Percentiles rank a stretch among this genome's conserved stretches.
Evolutionary conservation across 2,888 invertebrate species (phyloP).

Genomic region (Philaethria dido): DNA sequence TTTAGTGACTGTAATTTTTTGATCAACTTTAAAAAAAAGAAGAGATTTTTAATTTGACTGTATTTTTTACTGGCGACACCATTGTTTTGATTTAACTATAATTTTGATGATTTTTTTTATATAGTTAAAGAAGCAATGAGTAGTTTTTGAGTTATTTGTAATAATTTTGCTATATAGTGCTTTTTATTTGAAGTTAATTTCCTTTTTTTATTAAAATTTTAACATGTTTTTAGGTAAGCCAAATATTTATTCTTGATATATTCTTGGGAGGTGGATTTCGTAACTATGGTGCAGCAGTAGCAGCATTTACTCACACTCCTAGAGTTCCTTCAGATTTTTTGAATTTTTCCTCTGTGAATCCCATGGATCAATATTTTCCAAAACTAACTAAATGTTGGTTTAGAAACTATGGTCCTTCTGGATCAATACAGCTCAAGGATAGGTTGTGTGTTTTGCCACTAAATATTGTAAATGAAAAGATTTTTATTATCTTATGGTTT

Average conservation of each 20-base stretch:
- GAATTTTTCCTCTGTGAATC: slow-evolving; percentile 67
- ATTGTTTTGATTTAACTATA: too few relatives aligned
- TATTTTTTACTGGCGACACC: too few relatives aligned
- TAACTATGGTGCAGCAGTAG: slow-evolving; percentile 83
- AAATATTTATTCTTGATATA: slow-evolving; percentile 87
- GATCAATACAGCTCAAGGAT: slow-evolving; percentile 82
- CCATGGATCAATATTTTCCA: slow-evolving; percentile 88
- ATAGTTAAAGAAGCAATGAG: too few relatives aligned
- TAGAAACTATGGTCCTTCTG: slow-evolving; percentile 84
- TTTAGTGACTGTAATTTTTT: too few relatives aligned
- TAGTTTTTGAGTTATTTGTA: too few relatives aligned
- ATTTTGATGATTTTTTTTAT: too few relatives aligned
- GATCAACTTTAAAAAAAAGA: too few relatives aligned
- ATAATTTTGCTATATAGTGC: too few relatives aligned
- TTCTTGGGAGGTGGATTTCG: slow-evolving; percentile 86
- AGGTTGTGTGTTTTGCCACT: slow-evolving; percentile 89
- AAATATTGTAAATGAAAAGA: slow-evolving; percentile 91
- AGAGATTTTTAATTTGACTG: too few relatives aligned
- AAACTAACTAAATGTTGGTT: slow-evolving; percentile 87
- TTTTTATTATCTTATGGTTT: slow-evolving; percentile 89
- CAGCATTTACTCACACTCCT: slow-evolving; percentile 71
- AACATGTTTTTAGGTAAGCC: slow-evolving; percentile 81
- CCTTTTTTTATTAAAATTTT: too few relatives aligned
- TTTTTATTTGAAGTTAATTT: too few relatives aligned
- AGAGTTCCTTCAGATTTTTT: slow-evolving; percentile 56